Evolutionary conservation across 2,888 invertebrate species (phyloP), one percentile per base, ranked within the genome.

Genomic region (Coremacera marginata): DNA sequence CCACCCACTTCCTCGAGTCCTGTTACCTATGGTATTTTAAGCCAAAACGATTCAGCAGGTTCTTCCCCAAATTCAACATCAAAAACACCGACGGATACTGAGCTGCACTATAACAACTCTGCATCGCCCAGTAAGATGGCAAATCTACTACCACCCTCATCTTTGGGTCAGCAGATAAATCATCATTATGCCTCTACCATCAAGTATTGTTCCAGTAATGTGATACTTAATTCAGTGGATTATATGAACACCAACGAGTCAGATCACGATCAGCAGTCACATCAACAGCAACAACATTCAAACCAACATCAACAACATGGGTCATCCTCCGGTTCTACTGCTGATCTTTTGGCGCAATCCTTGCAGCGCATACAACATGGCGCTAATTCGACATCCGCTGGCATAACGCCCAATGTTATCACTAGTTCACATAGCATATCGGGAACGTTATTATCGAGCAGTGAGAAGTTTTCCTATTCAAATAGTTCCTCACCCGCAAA

Each of bases 101-200:
- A 87, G 25, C 75, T 86, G 78, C 31, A 71, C 22, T 31, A 72
- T 19, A 49, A 72, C 60, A 57, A 34, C 78, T 51, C 51, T 14
- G 37, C 27, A 8, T 83, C 81, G 52, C 81, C 82, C 60, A 11
- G n/a, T 75, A 34, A 78, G 74, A 70, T 73, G 71, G 68, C 70
- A 5, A 81, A 81, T 72, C 74, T 83, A 27, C 71, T 82, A 71
- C 81, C 84, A 5, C 76, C 83, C 1, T 34, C 78, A 3, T 79
- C 82, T 2, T n/a, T 81, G 75, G 78, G 77, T 9, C 77, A 78
- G 44, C 80, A 79, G 34, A 79, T 85, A 74, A 87, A 84, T 80
- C 85, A 70, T 79, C 89, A 89, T 67, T 89, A 89, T 75, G 81
- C 89, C 0, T 88, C 89, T 27, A 89, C 89, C 11, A 89, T 89